Evolutionary conservation across 2,113 vertebrate genomes (phyloP).

Genomic region (Chloropsis hardwickii): DNA sequence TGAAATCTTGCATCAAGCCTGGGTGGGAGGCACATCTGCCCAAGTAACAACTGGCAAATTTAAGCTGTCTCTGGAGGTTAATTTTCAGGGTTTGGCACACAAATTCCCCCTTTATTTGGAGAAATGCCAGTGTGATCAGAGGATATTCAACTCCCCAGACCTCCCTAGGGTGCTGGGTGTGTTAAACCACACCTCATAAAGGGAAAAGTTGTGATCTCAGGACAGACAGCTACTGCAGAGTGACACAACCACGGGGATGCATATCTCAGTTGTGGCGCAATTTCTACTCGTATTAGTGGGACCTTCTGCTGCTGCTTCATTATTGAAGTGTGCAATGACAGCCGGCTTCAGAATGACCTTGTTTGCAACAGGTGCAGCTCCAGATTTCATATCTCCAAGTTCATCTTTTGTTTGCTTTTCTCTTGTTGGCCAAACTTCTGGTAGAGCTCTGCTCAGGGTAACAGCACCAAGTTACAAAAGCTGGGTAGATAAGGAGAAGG

Average conservation of each 20-base stretch:
- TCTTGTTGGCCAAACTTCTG: background rate
- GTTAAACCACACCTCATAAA: background rate
- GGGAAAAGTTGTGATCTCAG: background rate
- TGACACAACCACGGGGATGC: background rate
- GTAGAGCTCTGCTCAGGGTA: background rate
- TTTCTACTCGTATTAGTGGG: background rate
- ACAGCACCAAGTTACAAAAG: background rate
- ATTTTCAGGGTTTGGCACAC: background rate
- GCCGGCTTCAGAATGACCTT: background rate
- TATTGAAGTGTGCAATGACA: background rate
- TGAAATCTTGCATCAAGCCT: background rate
- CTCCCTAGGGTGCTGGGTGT: background rate
- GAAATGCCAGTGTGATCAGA: background rate
- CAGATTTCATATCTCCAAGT: background rate
- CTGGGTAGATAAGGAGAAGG: background rate
- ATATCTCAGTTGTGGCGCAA: background rate
- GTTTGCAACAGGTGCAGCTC: background rate
- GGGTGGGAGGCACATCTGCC: background rate
- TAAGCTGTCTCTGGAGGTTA: background rate
- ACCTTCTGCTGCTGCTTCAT: background rate
- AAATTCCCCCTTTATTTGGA: background rate
- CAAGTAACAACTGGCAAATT: background rate
- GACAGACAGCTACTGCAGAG: background rate
- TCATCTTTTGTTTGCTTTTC: slow-evolving; percentile 8
- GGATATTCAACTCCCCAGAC: background rate